Evolutionary conservation across 2,113 vertebrate species (phyloP).

Genomic region (Pseudorectes ferrugineus): DNA sequence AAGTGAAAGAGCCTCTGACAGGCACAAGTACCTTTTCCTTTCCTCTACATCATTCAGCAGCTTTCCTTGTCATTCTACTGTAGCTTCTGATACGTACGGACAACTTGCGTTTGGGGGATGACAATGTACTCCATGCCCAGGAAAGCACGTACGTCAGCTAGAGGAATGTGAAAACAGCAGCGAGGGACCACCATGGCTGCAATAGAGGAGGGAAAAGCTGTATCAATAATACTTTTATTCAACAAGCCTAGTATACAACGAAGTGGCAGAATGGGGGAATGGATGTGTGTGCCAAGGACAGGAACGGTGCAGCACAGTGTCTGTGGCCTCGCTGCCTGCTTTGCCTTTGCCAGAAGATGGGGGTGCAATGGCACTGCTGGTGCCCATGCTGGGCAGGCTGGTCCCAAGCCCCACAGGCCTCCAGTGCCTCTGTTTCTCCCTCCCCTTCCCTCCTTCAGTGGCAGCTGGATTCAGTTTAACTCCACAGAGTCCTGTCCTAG

Average conservation of each 20-base stretch:
- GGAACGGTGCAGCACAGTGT: accelerated
- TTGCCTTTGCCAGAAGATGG: accelerated
- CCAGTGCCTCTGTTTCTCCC: neutral
- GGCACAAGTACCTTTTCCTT: neutral
- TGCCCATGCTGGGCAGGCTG: neutral
- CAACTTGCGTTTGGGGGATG: neutral
- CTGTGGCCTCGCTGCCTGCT: neutral
- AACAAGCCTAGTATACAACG: neutral
- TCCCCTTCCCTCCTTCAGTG: neutral
- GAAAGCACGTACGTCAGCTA: neutral
- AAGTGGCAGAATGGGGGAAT: neutral
- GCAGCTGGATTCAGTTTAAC: neutral
- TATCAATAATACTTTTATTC: neutral
- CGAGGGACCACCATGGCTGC: neutral
- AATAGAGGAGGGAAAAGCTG: neutral
- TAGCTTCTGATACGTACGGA: neutral
- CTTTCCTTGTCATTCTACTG: neutral
- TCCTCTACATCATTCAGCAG: neutral
- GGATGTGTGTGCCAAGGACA: accelerated
- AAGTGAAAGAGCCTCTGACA: neutral
- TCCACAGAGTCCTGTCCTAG: neutral
- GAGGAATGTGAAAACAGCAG: neutral
- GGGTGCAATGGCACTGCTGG: neutral
- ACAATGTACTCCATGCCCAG: neutral
- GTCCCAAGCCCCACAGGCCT: accelerated